Base-by-base conservation (phyloP, 2,888 invertebrate genomes). In the Erebia aethiops region DNA sequence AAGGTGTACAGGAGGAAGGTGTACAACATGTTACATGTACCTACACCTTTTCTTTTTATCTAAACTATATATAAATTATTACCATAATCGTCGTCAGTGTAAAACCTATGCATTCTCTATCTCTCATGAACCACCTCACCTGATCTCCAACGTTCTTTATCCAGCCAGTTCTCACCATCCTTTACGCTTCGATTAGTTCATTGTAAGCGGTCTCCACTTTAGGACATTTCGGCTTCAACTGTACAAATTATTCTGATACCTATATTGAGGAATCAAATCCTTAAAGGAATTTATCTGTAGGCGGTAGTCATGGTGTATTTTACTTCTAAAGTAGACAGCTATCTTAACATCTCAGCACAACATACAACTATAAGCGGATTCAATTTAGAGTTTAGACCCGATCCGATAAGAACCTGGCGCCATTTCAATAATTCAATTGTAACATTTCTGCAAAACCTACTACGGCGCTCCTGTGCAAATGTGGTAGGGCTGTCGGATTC, bases 401-500 rank as follows among this genome's bases (percentile, higher is more conserved):
- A 72, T 72, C 69, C 69, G 72, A 72, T 72, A 72, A 71, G 60
- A 43, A 52, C 26, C 57, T 66, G 72, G 66, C 72, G 66, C 66
- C 62, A 62, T 26, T 35, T 64, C 64, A 64, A 62, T 72, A 72
- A 72, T 72, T 72, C 66, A 72, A 72, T 72, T 72, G 69, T 67
- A 62, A 67, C 57, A 66, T 51, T 61, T 66, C 66, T 72, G 52
- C 54, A 7, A 14, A 41, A 18, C 64, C 64, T 41, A 52, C 52
- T 35, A 16, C 54, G 41, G 11, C 14, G 52, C 52, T 64, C 35
- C 35, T 54, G 51, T 11, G 9, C 10, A 11, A 13, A 18, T 13
- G 3, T 8, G 5, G 10, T 52, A 64, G 64, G 64, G 64, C 1
- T 64, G 64, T 11, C 54, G 2, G 2, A 9, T 2, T 7, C 1